These are phyloP conservation scores for Rambutsinella grinnellia DNA, from an alignment of 2,888 invertebrate species.

Conservation along the genomic window DNA sequence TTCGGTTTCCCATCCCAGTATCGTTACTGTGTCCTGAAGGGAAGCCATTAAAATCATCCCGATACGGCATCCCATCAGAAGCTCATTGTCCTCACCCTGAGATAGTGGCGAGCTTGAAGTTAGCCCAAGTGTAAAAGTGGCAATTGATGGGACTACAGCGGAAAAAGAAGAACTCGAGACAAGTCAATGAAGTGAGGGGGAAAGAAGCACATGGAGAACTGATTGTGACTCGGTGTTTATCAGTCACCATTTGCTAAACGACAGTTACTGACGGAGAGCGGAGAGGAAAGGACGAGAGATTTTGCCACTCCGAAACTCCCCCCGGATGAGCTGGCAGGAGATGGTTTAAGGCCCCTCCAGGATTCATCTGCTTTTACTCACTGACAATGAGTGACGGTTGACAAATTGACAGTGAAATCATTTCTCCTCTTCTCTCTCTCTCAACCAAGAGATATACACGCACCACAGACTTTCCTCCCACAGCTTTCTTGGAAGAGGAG, in stretches of 20 bases:
- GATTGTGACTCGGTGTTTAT: background rate
- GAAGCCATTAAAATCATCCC: background rate
- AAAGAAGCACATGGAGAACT: background rate
- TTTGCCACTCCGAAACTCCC: background rate
- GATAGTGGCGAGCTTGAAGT: background rate
- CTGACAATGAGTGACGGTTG: conserved; percentile 32
- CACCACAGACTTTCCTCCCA: background rate
- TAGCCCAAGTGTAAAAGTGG: background rate
- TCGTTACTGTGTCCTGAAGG: background rate
- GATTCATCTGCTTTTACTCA: background rate
- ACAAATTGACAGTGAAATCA: conserved; percentile 55
- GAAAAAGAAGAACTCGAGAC: background rate
- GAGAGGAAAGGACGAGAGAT: too few species aligned
- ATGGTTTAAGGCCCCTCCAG: background rate
- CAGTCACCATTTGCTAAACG: background rate
- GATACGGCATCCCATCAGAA: background rate
- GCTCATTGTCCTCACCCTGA: background rate
- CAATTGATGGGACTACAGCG: background rate
- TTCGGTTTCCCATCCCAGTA: background rate
- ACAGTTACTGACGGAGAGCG: background rate
- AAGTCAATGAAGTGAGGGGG: background rate
- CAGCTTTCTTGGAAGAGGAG: background rate
- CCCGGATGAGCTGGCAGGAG: too few species aligned
- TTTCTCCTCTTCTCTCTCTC: conserved; percentile 15
- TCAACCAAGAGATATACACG: background rate